Base-by-base conservation (phyloP, 2,113 vertebrate genomes). In the Amphiprion percula region DNA sequence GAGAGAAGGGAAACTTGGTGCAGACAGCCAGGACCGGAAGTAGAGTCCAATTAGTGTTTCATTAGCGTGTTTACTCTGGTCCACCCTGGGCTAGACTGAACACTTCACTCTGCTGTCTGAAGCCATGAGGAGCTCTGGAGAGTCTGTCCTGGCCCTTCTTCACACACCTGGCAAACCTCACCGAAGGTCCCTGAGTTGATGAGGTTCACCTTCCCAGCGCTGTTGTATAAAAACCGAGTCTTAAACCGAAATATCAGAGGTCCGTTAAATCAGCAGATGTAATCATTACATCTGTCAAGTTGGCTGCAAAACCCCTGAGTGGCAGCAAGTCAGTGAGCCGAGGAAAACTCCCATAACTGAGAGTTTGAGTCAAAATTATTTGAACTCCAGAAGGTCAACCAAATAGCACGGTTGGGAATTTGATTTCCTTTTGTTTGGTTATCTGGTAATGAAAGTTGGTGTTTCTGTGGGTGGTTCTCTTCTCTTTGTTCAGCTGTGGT, bases 51-150 rank as follows among this genome's bases (percentile, higher is more conserved):
- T 92, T 89, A 91, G 82, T 60, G 78, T 78, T 88, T 91, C 65
- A 88, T 91, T 91, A 84, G 84, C 15, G 77, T 91, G 79, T 91
- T 93, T 87, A 87, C 68, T 86, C 83, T 86, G 88, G 84, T 83
- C 59, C 50, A 1, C 77, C 74, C 74, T n/a, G 54, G 23, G 30
- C 61, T 39, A 65, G 54, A 39, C 70, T 16, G 47, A 66, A 81
- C 78, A 72, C 58, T 70, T 75, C 55, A 71, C 69, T 76, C 69
- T 74, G 79, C 59, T 67, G 39, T 73, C 64, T 68, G 60, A 86
- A 63, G 59, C 73, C 80, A 55, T 58, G 61, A 63, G 50, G 33
- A 58, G 62, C 50, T 62, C 30, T 52, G 60, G 23, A 77, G 44
- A 33, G 14, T 59, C 62, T 49, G 65, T 70, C 21, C 80, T 90